A percentile compares a stretch with the other conserved stretches of the same genome.
phyloP scores from a whole-genome alignment of 2,113 vertebrate species.

The Sander vitreus region DNA sequence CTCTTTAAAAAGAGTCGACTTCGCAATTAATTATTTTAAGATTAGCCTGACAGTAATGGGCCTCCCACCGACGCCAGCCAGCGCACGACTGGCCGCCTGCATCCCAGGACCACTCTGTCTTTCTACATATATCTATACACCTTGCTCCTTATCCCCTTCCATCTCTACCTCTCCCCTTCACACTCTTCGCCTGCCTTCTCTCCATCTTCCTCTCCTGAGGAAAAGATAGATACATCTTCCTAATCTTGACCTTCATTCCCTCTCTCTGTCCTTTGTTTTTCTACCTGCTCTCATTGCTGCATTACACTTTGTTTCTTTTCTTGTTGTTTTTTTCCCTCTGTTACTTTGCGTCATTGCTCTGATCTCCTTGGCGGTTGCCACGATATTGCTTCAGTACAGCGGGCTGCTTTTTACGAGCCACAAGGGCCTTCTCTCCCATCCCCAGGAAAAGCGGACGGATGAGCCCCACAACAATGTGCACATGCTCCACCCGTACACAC shows the following conservation, averaged over 20 bases:
- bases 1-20: conserved; percentile 87
- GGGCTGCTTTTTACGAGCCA: conserved; percentile 77
- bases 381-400: conserved; percentile 64
- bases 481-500: conserved; percentile 37
- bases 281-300: conserved; percentile 29
- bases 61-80: conserved; percentile 79
- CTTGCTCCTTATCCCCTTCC: conserved; percentile 19
- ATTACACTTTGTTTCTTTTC: conserved; percentile 56
- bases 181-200: conserved; percentile 38
- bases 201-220: conserved; percentile 64
- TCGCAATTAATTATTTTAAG: conserved; percentile 89
- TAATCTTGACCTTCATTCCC: conserved; percentile 42
- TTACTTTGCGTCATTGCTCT: conserved; percentile 55
- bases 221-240: conserved; percentile 74
- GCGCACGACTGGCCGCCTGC: conserved; percentile 58
- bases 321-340: conserved; percentile 31
- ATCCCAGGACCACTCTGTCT: conserved; percentile 62
- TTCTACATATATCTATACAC: conserved; percentile 39
- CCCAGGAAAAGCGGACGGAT: conserved; percentile 79
- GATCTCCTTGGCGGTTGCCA: conserved; percentile 65
- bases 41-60: conserved; percentile 88
- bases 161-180: conserved; percentile 42
- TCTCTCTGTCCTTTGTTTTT: conserved; percentile 51
- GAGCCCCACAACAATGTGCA: conserved; percentile 56
- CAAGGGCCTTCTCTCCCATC: conserved; percentile 71